Conservation (phyloP, 2,113 vertebrate species). For the Rhabdomys dilectus region DNA sequence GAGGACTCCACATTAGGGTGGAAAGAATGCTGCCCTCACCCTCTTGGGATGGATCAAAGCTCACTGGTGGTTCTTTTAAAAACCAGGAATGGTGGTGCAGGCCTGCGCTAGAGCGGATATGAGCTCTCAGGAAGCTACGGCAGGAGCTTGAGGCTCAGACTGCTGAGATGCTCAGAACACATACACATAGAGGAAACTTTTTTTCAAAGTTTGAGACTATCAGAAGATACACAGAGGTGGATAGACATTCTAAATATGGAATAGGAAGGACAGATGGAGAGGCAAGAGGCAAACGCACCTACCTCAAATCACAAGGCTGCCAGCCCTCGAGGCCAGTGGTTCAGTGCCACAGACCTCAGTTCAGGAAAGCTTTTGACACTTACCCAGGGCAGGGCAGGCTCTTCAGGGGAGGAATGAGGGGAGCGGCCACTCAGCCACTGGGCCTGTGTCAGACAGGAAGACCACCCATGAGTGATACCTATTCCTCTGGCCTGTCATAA, state of each 20-base stretch:
- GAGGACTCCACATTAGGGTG: neutral
- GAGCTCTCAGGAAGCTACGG: neutral
- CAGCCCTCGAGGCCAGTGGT: neutral
- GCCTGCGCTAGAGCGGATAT: neutral
- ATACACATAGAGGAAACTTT: neutral
- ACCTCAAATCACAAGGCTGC: neutral
- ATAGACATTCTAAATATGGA: neutral
- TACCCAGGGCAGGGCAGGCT: conserved; percentile 75
- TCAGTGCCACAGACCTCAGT: neutral
- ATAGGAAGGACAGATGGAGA: neutral
- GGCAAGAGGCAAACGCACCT: neutral
- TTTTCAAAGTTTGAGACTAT: neutral
- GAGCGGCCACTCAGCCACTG: conserved; percentile 31
- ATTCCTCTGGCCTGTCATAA: neutral
- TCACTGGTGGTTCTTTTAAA: neutral
- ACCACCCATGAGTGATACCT: neutral
- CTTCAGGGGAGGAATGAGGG: conserved; percentile 67
- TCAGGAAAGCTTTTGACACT: neutral
- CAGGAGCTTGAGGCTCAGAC: neutral
- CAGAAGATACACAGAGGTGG: neutral
- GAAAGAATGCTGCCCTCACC: neutral
- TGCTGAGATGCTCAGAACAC: neutral
- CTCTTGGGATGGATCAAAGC: neutral
- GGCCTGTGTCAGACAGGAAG: conserved; percentile 62
- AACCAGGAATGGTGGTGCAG: neutral